Base-by-base conservation (phyloP, 2,113 vertebrate genomes). In the Perca flavescens region DNA sequence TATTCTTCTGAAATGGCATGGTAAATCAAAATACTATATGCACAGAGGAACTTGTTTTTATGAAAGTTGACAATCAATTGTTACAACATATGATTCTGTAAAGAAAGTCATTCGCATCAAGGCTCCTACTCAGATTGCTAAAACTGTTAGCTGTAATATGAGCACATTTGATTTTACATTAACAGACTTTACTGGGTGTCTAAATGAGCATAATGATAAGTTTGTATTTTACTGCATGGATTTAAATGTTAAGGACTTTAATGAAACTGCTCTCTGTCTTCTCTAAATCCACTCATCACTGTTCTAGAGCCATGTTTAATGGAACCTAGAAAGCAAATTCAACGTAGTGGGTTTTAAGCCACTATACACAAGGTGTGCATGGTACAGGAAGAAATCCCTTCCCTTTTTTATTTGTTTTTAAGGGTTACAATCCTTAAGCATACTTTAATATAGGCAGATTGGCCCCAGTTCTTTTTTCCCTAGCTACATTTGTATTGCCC, bases 21-120 rank as follows among this genome's bases (percentile, higher is more conserved):
- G 50, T 78, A 82, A 80, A 82, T 83, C 58, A 76, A 52, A 89
- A 60, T 34, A 53, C 46, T 56, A 9, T 36, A 72, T 49, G 15
- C 31, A 60, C 40, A 36, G 19, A 74, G 52, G 25, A 70, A 50
- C n/a, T 54, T 64, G 40, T 83, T 63, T 83, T 63, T 73, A 17
- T 69, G 14, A 77, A 75, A 31, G 43, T 69, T 84, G 34, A 64
- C 46, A 80, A 78, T 83, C 8, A 62, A 16, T 40, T 68, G 7
- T 72, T 62, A 52, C 31, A 78, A 63, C 22, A 68, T 60, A n/a
- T 43, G 7, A 16, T 53, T 62, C 80, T 79, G 14, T 64, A 53
- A 64, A 72, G 46, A 56, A 80, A 40, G 67, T 68, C 31, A 66
- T 43, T 58, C 21, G 19, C n/a, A 69, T 76, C 36, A 56, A n/a